Conservation (phyloP, 92 coral and sea anemone species). For the Porites rus region DNA sequence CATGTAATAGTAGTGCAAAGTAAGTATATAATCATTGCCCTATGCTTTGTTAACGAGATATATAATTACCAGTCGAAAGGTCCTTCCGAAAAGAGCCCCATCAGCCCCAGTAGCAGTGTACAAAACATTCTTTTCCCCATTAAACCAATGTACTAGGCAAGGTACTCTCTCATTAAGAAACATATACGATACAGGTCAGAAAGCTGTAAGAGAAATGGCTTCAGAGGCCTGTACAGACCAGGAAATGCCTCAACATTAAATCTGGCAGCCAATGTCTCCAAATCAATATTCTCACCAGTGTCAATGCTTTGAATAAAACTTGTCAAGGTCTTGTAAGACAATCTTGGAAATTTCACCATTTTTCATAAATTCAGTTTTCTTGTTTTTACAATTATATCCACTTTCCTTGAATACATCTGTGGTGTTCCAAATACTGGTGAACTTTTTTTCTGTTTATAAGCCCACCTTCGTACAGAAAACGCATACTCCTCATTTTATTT, state of each 20-base stretch:
- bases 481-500: not conserved
- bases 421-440: conserved; percentile 40
- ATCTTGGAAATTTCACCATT: conserved; percentile 70
- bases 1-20: too few relatives aligned
- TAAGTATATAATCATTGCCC: too few relatives aligned
- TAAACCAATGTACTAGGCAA: conserved; percentile 80
- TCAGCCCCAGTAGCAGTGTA: conserved; percentile 70
- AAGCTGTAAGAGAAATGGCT: conserved; percentile 61
- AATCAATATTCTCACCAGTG: conserved; percentile 52
- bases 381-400: conserved; percentile 2
- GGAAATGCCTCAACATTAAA: conserved; percentile 41
- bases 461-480: not conserved
- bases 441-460: not conserved
- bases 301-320: conserved; percentile 47
- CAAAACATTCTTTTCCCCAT: conserved; percentile 48
- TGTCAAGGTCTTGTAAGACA: conserved; percentile 72
- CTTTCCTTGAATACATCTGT: conserved; percentile 38
- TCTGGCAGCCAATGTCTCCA: conserved; percentile 61
- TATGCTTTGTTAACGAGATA: too few relatives aligned
- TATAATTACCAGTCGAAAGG: conserved; percentile 33
- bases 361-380: conserved; percentile 46
- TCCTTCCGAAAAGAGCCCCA: conserved; percentile 76
- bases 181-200: conserved; percentile 67
- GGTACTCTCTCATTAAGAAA: conserved; percentile 36
- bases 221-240: conserved; percentile 67